Conservation (phyloP, 2,888 invertebrate genomes). For the Opisthograptis luteolata region DNA sequence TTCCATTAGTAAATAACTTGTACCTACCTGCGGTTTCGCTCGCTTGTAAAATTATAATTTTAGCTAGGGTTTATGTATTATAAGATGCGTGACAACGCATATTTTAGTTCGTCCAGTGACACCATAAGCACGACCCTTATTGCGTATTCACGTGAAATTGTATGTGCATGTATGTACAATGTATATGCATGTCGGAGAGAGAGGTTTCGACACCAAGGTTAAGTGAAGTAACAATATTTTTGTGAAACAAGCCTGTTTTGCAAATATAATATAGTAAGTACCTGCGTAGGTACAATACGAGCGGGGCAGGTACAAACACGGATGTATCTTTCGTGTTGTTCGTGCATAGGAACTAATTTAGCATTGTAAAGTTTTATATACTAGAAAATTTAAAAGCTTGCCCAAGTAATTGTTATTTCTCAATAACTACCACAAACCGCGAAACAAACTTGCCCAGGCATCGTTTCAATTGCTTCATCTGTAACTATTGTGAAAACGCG, state of each 20-base stretch:
- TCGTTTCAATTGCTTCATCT: background rate
- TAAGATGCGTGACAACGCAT: conserved; percentile 44
- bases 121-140: conserved; percentile 33
- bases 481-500: background rate
- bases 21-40: background rate
- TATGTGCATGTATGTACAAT: too few species aligned
- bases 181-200: conserved; percentile 26
- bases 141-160: conserved; percentile 27
- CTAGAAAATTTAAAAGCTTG: conserved; percentile 7
- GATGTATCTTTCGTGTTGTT: background rate
- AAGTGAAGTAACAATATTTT: conserved; percentile 28
- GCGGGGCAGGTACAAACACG: too few species aligned
- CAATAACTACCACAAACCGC: conserved; percentile 6
- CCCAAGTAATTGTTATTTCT: conserved; percentile 10
- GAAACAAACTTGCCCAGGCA: background rate
- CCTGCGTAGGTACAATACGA: too few species aligned
- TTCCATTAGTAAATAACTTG: too few species aligned
- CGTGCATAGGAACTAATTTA: conserved; percentile 5
- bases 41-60: background rate
- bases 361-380: conserved; percentile 10
- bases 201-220: conserved; percentile 33
- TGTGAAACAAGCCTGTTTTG: conserved; percentile 25
- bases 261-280: conserved; percentile 15
- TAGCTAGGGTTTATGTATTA: background rate
- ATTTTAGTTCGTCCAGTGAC: conserved; percentile 34